Conservation (phyloP, 2,797 vertebrate genomes). For the Fringilla coelebs region DNA sequence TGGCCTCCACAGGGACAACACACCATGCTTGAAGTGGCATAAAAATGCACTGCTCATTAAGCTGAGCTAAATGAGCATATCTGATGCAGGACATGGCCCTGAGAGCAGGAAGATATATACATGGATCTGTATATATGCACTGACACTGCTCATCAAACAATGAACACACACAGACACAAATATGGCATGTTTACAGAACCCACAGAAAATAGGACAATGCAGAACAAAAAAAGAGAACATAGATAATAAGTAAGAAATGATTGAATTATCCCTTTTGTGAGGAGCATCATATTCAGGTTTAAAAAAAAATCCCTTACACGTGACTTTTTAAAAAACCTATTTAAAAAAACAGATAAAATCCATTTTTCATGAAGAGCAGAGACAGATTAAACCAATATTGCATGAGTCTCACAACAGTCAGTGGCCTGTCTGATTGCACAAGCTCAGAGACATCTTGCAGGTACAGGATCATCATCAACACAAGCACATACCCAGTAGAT, state of each 20-base stretch:
- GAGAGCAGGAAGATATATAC: slow-evolving; percentile 38
- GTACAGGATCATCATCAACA: background rate
- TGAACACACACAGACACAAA: slow-evolving; percentile 14
- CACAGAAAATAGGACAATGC: slow-evolving; percentile 21
- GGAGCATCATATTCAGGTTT: background rate
- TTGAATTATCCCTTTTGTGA: background rate
- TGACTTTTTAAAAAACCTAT: background rate
- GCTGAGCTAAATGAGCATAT: slow-evolving; percentile 19
- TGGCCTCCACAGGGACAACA: slow-evolving; percentile 41
- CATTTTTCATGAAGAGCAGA: background rate
- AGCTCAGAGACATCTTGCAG: background rate
- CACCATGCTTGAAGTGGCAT: slow-evolving; percentile 29
- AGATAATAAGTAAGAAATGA: background rate
- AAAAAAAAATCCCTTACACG: rapidly evolving
- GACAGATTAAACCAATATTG: background rate
- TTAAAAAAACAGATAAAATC: background rate
- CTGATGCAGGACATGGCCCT: slow-evolving; percentile 37
- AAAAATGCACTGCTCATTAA: slow-evolving; percentile 46
- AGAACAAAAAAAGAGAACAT: slow-evolving; percentile 20
- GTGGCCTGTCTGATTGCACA: background rate
- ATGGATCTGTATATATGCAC: slow-evolving; percentile 23
- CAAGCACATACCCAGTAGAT: background rate
- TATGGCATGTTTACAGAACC: slow-evolving; percentile 15
- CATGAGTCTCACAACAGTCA: background rate
- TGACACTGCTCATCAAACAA: background rate